Base-by-base conservation (phyloP, 2,797 vertebrate species). In the Toxotes lorentzi region DNA sequence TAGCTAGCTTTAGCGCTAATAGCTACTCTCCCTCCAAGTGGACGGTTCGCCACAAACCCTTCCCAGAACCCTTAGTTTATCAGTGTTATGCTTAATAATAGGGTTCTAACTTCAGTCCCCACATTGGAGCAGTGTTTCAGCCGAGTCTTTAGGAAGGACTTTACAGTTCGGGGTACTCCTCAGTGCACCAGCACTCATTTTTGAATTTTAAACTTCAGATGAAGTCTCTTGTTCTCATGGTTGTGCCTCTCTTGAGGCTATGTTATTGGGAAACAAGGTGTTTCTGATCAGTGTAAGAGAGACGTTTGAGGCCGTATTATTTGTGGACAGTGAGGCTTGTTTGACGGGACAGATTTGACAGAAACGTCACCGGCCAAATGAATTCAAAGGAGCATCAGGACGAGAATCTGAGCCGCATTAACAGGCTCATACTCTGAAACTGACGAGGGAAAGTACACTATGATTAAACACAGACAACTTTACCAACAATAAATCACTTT, bases 121-220 rank as follows among this genome's bases (percentile, higher is more conserved):
- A 32, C 4, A 23, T 0, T 1, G 1, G 2, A 11, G 27, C 0
- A 0, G 4, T 2, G 7, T 4, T 4, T 23, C 8, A 48, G 1
- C 17, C 0, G 2, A 17, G 2, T 53, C 0, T 13, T 16, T 0
- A 27, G 13, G 1, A 1, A 5, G 4, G 0, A 0, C 0, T 23
- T 41, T 24, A n/a, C 11, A 13, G 7, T 11, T 35, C 12, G 32
- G 13, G 35, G 1, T 4, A 6, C 3, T 19, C 40, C 0, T 3
- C 4, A 21, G 0, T 11, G 17, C n/a, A 11, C 5, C 0, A 45
- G 6, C 0, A 14, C 0, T 14, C 9, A 30, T 24, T 30, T 0
- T 54, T 17, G 0, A 5, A 16, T 12, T 40, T 32, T 16, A 56
- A 56, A 2, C 7, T 8, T 14, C 2, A 34, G 10, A 3, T 13